Evolutionary conservation across 2,113 vertebrate species (phyloP).

Genomic region (Tyrannus savana): DNA sequence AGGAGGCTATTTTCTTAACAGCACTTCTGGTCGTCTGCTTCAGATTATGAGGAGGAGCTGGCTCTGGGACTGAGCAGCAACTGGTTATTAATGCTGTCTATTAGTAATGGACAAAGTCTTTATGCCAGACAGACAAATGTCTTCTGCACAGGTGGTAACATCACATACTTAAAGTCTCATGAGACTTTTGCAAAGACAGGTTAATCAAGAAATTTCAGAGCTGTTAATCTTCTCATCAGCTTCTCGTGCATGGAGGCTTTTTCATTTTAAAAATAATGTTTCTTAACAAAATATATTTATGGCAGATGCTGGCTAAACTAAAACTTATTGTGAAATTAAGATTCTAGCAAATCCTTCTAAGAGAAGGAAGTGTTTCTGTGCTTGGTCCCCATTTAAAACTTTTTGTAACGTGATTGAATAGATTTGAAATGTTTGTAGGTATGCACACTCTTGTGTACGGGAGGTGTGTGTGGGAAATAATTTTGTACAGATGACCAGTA

Average conservation of each 20-base stretch:
- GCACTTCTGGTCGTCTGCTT: neutral
- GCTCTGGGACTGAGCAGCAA: neutral
- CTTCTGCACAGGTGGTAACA: neutral
- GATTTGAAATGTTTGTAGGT: neutral
- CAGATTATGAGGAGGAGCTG: neutral
- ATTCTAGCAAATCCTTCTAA: neutral
- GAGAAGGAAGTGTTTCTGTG: neutral
- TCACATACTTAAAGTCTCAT: neutral
- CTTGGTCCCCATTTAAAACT: neutral
- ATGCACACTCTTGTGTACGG: neutral
- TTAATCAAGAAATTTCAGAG: neutral
- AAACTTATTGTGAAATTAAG: neutral
- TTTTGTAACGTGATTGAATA: neutral
- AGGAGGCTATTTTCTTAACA: neutral
- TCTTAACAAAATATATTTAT: neutral
- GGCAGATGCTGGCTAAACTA: neutral
- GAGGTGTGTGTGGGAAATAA: too few relatives aligned
- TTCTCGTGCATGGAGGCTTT: neutral
- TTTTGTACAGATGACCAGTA: neutral
- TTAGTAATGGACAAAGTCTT: neutral
- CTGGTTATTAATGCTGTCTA: neutral
- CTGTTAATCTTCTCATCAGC: neutral
- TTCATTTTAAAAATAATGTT: neutral
- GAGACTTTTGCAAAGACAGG: neutral
- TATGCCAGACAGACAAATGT: neutral